These are phyloP conservation scores for Aldabrachelys gigantea DNA, from an alignment of 2,113 vertebrate species.

Conservation along the genomic window DNA sequence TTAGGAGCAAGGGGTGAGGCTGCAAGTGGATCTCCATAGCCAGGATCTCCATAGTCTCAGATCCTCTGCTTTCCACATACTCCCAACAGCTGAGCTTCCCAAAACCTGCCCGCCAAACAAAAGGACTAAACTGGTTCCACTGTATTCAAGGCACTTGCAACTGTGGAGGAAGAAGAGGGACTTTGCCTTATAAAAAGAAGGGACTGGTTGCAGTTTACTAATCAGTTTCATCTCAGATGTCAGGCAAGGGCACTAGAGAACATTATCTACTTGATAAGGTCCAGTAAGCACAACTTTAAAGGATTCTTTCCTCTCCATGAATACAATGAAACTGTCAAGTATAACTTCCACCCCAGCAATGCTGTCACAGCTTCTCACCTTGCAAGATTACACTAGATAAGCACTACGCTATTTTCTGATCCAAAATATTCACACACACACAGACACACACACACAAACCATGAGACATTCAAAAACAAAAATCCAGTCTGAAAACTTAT, in stretches of 20 bases:
- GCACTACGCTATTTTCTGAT: background rate
- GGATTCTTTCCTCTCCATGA: background rate
- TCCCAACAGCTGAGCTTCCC: background rate
- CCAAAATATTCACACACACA: background rate
- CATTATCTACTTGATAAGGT: background rate
- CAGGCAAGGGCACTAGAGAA: background rate
- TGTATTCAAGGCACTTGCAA: background rate
- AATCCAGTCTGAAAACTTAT: background rate
- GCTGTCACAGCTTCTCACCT: background rate
- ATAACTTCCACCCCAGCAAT: background rate
- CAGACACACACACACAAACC: background rate
- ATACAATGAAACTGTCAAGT: background rate
- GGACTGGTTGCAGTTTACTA: background rate
- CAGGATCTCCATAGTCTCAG: background rate
- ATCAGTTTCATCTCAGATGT: background rate
- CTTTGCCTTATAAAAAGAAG: background rate
- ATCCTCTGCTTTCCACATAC: background rate
- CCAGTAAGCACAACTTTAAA: background rate
- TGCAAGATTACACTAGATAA: rapidly evolving
- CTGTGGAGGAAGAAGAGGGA: background rate
- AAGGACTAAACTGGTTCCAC: background rate
- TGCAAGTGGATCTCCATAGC: background rate
- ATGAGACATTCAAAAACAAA: background rate
- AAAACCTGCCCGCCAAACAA: background rate
- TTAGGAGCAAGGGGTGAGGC: background rate